Conservation (phyloP, 2,888 invertebrate genomes). For the Tiliacea aurago region DNA sequence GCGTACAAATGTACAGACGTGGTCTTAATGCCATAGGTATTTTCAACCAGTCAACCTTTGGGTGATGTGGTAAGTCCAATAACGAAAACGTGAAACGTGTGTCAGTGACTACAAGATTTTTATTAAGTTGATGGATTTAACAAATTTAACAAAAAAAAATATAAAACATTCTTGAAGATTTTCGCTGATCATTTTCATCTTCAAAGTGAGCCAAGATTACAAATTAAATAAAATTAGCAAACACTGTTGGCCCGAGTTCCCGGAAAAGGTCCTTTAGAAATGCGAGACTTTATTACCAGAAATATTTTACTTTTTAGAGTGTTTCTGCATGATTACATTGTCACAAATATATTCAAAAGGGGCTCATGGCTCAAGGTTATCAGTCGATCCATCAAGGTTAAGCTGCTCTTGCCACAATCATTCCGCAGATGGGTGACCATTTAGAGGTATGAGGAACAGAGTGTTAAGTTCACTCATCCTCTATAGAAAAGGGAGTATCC, state of each 20-base stretch:
- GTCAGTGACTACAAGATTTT: too few relatives aligned
- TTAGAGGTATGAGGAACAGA: too few relatives aligned
- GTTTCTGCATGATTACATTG: background rate
- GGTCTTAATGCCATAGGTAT: too few relatives aligned
- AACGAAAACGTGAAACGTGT: too few relatives aligned
- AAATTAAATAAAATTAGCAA: constrained; percentile 24
- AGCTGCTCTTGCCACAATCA: background rate
- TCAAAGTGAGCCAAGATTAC: constrained; percentile 16
- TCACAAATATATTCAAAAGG: background rate
- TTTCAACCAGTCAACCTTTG: too few relatives aligned
- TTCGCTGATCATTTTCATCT: constrained; percentile 14
- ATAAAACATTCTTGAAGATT: background rate
- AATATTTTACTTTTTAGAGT: background rate
- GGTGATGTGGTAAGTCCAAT: too few relatives aligned
- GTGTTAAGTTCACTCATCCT: too few relatives aligned
- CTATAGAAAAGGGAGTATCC: too few relatives aligned
- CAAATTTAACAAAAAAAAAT: background rate
- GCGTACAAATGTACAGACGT: too few relatives aligned
- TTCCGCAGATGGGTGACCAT: background rate
- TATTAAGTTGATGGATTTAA: background rate
- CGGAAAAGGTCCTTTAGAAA: constrained; percentile 3
- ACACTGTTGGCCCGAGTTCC: background rate
- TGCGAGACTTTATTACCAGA: background rate
- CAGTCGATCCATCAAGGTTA: background rate
- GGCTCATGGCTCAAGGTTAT: background rate